Evolutionary conservation across 2,888 invertebrate species (phyloP), one percentile per base, ranked within the genome.

Genomic region (Steinernema hermaphroditum): DNA sequence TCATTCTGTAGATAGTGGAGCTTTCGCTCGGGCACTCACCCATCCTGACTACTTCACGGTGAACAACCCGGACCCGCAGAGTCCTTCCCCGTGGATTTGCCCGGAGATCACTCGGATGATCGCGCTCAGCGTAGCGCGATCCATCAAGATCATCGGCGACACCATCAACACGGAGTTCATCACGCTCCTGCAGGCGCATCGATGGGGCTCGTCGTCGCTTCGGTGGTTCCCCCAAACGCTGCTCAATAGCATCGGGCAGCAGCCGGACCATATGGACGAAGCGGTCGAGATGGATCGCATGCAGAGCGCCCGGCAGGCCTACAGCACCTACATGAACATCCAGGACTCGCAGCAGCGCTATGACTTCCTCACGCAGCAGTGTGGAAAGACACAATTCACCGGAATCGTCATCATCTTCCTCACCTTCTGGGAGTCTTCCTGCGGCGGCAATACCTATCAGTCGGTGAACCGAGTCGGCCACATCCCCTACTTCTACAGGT

Each of bases 31-130:
- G 16, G 62, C 62, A 1, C 62, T 62, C 16, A 34, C 62, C 1
- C 62, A 62, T 32, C 62, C 62, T 8, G 62, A 62, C 6, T 29
- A 16, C 16, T 62, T 62, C 34, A 29, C 16, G 2, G 16, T 62
- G 62, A 29, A 29, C 62, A 29, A 24, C 29, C 22, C 27, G 12
- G 62, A 62, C 27, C 62, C 62, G 16, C 62, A 62, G 29, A 27
- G 62, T 32, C 62, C 27, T 16, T 24, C 29, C 27, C 32, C 62
- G 2, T 62, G 62, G 62, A 62, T 62, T 9, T 80, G 77, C 43
- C 82, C 83, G 1, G 82, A 81, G 71, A 54, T 80, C 62, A 69
- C 57, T n/a, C 74, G 78, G 50, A 77, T 81, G 76, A 41, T 77
- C 0, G 54, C 80, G 1, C 76, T 80, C 19, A 69, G 75, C 2